Conservation (phyloP, 2,113 vertebrate species). For the Pitta sordida region DNA sequence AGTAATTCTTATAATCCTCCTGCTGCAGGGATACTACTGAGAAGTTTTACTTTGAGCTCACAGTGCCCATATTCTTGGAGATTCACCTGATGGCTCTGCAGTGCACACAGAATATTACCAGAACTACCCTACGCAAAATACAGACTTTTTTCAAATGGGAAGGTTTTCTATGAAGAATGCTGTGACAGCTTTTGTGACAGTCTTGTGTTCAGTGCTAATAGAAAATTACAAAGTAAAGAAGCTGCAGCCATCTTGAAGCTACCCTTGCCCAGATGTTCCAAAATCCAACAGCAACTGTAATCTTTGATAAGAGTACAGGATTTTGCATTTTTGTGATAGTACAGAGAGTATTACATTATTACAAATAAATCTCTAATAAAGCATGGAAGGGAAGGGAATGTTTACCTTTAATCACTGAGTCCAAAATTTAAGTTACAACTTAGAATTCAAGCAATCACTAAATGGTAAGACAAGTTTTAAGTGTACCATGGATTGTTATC, state of each 20-base stretch:
- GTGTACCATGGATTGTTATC: background rate
- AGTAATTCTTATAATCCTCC: background rate
- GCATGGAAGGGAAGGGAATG: background rate
- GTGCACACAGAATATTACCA: background rate
- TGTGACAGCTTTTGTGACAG: background rate
- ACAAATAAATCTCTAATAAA: background rate
- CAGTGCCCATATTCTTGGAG: background rate
- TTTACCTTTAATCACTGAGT: background rate
- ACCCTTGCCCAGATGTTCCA: background rate
- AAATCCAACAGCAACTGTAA: background rate
- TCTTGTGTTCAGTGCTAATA: background rate
- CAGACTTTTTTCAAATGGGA: background rate
- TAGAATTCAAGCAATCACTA: background rate
- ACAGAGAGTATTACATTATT: background rate
- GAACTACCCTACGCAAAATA: background rate
- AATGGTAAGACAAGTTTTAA: background rate
- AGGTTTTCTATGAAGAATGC: background rate
- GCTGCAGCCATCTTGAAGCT: background rate
- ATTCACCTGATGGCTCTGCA: background rate
- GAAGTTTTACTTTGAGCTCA: background rate
- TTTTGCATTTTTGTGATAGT: background rate
- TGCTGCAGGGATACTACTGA: background rate
- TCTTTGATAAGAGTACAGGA: background rate
- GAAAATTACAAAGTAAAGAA: background rate
- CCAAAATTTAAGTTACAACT: background rate